phyloP scores from a whole-genome alignment of 64 coral and sea anemone genomes.

The Pocillopora verrucosa region DNA sequence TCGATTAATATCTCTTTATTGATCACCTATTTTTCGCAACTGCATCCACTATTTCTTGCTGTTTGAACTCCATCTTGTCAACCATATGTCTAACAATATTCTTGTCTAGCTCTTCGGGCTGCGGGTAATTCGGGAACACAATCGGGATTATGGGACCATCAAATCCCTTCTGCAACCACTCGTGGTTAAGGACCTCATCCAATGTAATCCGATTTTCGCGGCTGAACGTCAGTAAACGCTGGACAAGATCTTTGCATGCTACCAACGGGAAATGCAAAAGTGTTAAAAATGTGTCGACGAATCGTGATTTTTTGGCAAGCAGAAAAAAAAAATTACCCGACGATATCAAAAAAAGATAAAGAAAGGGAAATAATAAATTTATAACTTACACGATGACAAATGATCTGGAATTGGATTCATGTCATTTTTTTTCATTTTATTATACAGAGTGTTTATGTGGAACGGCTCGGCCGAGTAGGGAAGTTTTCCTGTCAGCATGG shows the following conservation, averaged over 20 bases:
- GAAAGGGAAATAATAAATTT: neutral
- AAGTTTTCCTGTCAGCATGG: constrained; percentile 93
- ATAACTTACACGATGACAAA: constrained; percentile 68
- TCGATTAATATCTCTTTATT: neutral
- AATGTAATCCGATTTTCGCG: constrained; percentile 69
- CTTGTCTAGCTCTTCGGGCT: constrained; percentile 49
- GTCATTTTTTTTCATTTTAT: constrained; percentile 87
- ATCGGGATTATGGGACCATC: constrained; percentile 65
- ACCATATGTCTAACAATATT: constrained; percentile 78
- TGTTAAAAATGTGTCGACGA: too few relatives aligned
- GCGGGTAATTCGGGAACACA: constrained; percentile 68
- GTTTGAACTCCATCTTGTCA: constrained; percentile 68
- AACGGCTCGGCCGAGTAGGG: constrained; percentile 93
- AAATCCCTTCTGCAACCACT: constrained; percentile 72
- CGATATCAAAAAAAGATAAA: neutral
- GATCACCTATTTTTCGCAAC: constrained; percentile 69
- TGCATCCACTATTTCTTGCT: constrained; percentile 38
- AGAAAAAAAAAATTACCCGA: too few relatives aligned
- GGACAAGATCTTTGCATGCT: constrained; percentile 84
- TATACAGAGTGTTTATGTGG: constrained; percentile 89
- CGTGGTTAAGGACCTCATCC: constrained; percentile 66
- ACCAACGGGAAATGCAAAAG: neutral
- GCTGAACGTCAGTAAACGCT: constrained; percentile 80
- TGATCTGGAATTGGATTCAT: constrained; percentile 85
- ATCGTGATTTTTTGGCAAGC: too few relatives aligned